These are phyloP conservation scores for Caenorhabditis zanzibari DNA, from an alignment of 2,888 invertebrate genomes.

Conservation along the genomic window DNA sequence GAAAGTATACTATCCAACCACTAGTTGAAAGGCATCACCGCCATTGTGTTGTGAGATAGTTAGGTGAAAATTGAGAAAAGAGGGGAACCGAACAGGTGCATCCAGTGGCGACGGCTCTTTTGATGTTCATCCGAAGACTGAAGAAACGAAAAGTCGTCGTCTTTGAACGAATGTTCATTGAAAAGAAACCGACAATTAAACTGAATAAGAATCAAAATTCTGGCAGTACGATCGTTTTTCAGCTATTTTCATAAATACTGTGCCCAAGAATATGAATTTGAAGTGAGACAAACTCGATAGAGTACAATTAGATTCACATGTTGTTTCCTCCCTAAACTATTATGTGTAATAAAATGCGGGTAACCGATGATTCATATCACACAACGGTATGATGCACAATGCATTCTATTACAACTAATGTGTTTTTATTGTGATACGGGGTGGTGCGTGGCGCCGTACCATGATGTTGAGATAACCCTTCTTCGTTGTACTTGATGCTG, in stretches of 20 bases:
- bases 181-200: slow-evolving; percentile 49
- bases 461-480: neutral
- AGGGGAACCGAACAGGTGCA: slow-evolving; percentile 49
- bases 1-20: slow-evolving; percentile 11
- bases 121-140: slow-evolving; percentile 34
- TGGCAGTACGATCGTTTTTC: neutral
- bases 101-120: slow-evolving; percentile 22
- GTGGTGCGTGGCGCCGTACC: neutral
- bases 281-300: too few relatives aligned
- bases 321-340: neutral
- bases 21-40: slow-evolving; percentile 23
- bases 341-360: slow-evolving; percentile 5
- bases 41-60: slow-evolving; percentile 38
- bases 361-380: neutral
- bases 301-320: too few relatives aligned
- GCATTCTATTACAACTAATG: neutral
- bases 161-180: slow-evolving; percentile 43
- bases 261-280: too few relatives aligned
- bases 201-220: neutral
- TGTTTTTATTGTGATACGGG: neutral
- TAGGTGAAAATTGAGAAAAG: slow-evolving; percentile 9
- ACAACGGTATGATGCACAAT: neutral
- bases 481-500: too few relatives aligned
- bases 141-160: slow-evolving; percentile 24
- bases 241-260: too few relatives aligned